Conservation (phyloP, 2,888 invertebrate species). For the Drosophila anomalata region DNA sequence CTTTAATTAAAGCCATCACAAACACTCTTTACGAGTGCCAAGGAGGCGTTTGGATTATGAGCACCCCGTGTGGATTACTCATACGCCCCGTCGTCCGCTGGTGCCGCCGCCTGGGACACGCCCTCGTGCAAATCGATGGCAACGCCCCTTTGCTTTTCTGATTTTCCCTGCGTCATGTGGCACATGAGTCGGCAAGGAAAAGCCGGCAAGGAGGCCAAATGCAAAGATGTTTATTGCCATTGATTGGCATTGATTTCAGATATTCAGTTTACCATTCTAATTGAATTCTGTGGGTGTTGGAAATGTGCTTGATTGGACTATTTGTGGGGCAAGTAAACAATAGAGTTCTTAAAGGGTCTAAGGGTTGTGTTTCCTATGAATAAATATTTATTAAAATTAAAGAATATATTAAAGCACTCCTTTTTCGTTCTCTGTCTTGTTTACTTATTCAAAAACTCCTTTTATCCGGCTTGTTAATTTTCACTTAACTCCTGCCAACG, state of each 20-base stretch:
- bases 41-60: constrained; percentile 54
- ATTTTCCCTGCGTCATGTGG: constrained; percentile 37
- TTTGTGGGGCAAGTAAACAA: constrained; percentile 18
- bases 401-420: not conserved
- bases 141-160: constrained; percentile 21
- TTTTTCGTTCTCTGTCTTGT: not conserved
- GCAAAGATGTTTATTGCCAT: constrained; percentile 36
- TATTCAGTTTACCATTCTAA: constrained; percentile 14
- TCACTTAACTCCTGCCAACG: constrained; percentile 63
- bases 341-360: not conserved
- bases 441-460: not conserved
- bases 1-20: constrained; percentile 64
- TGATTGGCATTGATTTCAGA: constrained; percentile 28
- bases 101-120: constrained; percentile 8
- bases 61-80: constrained; percentile 59
- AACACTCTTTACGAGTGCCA: constrained; percentile 30
- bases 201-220: constrained; percentile 33
- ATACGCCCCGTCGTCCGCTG: constrained; percentile 61
- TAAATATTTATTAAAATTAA: too few species aligned
- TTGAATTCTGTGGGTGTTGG: constrained; percentile 16
- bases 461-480: constrained; percentile 61
- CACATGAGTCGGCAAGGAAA: constrained; percentile 31
- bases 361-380: too few species aligned
- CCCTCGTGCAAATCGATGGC: constrained; percentile 35
- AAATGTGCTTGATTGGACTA: constrained; percentile 17